Evolutionary conservation across 2,113 vertebrate genomes (phyloP).

Genomic region (Pachyramphus minor): DNA sequence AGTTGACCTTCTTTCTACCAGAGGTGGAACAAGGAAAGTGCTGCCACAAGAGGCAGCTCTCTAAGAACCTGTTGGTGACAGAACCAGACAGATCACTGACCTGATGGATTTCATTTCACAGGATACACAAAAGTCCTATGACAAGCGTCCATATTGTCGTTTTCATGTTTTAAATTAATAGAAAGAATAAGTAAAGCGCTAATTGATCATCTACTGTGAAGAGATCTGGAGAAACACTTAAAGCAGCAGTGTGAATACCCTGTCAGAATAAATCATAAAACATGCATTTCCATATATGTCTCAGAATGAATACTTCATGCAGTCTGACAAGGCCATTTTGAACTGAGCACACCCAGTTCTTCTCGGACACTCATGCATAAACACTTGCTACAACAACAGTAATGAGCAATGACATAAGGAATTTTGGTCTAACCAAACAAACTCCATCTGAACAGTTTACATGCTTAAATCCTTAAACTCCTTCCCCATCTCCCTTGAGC

Average conservation of each 20-base stretch:
- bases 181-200: slow-evolving; percentile 20
- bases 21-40: background rate
- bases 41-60: background rate
- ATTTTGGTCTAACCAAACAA: slow-evolving; percentile 48
- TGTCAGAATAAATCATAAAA: slow-evolving; percentile 45
- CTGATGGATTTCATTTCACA: background rate
- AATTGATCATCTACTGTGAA: slow-evolving; percentile 11
- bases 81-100: background rate
- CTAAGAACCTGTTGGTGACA: background rate
- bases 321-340: slow-evolving; percentile 37
- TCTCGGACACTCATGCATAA: slow-evolving; percentile 53
- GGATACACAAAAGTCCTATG: background rate
- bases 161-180: background rate
- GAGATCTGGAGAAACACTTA: slow-evolving; percentile 10
- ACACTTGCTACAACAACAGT: slow-evolving; percentile 41
- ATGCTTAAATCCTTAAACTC: background rate
- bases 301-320: slow-evolving; percentile 9
- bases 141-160: background rate
- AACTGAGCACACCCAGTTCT: slow-evolving; percentile 36
- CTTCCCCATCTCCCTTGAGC: background rate
- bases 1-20: background rate
- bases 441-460: background rate
- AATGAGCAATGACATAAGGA: slow-evolving; percentile 53
- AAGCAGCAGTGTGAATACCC: slow-evolving; percentile 19
- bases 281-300: background rate